phyloP scores from a whole-genome alignment of 2,797 vertebrate species.

The Pipistrellus pygmaeus region DNA sequence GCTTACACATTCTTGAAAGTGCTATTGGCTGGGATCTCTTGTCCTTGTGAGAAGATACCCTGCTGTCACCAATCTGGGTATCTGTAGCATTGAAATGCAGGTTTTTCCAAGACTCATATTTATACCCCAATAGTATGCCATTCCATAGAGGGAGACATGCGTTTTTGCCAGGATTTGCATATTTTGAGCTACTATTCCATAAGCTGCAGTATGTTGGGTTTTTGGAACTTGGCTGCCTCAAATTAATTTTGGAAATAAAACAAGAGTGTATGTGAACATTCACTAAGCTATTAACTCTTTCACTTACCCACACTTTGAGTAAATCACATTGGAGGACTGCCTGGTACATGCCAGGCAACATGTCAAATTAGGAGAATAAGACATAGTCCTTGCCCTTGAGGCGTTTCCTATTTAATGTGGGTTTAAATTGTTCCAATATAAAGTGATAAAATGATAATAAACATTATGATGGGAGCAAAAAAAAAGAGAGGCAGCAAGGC shows the following conservation, averaged over 20 bases:
- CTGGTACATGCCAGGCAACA: slow-evolving; percentile 63
- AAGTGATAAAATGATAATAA: not conserved
- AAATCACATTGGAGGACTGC: slow-evolving; percentile 64
- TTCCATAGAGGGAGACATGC: slow-evolving; percentile 61
- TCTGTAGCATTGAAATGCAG: slow-evolving; percentile 73
- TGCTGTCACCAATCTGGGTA: slow-evolving; percentile 84
- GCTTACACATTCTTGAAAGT: slow-evolving; percentile 82
- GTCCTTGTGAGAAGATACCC: slow-evolving; percentile 82
- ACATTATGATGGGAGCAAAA: not conserved
- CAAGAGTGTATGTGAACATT: slow-evolving; percentile 80
- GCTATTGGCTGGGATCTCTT: slow-evolving; percentile 80
- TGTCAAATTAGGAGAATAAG: slow-evolving; percentile 51
- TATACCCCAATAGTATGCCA: slow-evolving; percentile 79
- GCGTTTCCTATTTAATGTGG: slow-evolving; percentile 65
- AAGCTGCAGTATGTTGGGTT: slow-evolving; percentile 73
- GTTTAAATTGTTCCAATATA: not conserved
- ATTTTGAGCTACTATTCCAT: slow-evolving; percentile 78
- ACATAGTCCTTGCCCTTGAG: slow-evolving; percentile 67
- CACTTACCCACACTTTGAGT: slow-evolving; percentile 76
- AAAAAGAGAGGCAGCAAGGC: not conserved
- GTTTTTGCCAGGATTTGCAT: slow-evolving; percentile 80
- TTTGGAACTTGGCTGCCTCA: slow-evolving; percentile 76
- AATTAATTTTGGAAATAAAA: slow-evolving; percentile 79
- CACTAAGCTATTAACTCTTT: slow-evolving; percentile 83
- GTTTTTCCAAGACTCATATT: slow-evolving; percentile 82